Evolutionary conservation across 2,797 vertebrate species (phyloP), one percentile per base, ranked within the genome.

Genomic region (Hydrolagus colliei): DNA sequence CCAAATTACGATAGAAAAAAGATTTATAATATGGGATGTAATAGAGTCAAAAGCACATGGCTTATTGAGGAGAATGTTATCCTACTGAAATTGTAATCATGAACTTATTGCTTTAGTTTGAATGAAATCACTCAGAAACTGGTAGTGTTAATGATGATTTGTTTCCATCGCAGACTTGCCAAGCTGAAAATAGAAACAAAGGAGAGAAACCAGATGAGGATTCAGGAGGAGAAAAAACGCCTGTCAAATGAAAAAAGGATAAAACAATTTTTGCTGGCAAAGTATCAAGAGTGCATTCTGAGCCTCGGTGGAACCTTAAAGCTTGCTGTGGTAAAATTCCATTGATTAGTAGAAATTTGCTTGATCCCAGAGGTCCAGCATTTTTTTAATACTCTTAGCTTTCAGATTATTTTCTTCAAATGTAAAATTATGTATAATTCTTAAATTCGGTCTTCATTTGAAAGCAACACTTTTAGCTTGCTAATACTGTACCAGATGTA

Each of bases 251-350:
- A 86, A 82, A 68, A 59, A 0, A 89, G 86, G 82, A 89, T 91
- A 65, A 92, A 88, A 85, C 86, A 91, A 86, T 88, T 73, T 0
- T 86, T 95, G 88, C 63, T 87, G 14, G 2, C 87, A 72, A 92
- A 94, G 86, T 93, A 93, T 35, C 52, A 86, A 62, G 90, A 92
- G 86, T 93, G 93, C 93, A 87, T 86, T 0, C 87, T 86, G 88
- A 92, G 94, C 86, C 85, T 84, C 41, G 73, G 71, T 4, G 87
- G 89, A 77, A 91, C 82, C 75, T 90, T 95, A 72, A 91, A 91
- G 0, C 20, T 88, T 71, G 72, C 62, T 10, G 87, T 94, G 93
- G 94, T 95, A 92, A 93, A 86, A 59, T 52, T 52, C 41, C 41
- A 6, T 52, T 3, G 3, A 52, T 52, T 52, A 52, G 41, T 52